Conservation (phyloP, 2,888 invertebrate genomes). For the Microctonus hyperodae region DNA sequence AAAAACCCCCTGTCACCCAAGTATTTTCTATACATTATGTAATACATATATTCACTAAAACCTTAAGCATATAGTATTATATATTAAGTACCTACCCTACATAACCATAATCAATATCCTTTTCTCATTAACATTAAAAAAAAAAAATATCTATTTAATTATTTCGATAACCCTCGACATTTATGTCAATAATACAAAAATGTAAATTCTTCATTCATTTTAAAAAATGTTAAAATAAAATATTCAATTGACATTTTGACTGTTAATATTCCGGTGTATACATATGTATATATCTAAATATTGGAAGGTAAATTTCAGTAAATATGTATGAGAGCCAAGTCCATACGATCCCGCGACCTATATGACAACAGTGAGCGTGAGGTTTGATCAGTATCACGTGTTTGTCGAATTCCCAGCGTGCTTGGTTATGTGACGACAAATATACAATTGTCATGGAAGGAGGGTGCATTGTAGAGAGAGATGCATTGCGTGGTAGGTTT, state of each 20-base stretch:
- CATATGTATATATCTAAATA: not conserved
- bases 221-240: not conserved
- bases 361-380: slow-evolving; percentile 37
- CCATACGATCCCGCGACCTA: slow-evolving; percentile 36
- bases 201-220: not conserved
- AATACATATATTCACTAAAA: too few relatives aligned
- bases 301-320: slow-evolving; percentile 16
- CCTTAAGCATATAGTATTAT: not conserved
- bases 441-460: slow-evolving; percentile 34
- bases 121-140: not conserved
- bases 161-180: too few relatives aligned
- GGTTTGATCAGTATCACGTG: slow-evolving; percentile 48
- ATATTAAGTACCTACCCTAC: not conserved
- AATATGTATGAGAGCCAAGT: slow-evolving; percentile 10
- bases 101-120: not conserved
- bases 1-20: not conserved
- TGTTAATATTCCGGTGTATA: not conserved
- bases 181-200: too few relatives aligned
- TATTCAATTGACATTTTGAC: not conserved
- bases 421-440: slow-evolving; percentile 44
- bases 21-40: too few relatives aligned
- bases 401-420: slow-evolving; percentile 45
- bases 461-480: not conserved
- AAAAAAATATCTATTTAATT: not conserved
- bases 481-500: slow-evolving; percentile 29